Base-by-base conservation (phyloP, 1,140 invertebrate species). In the Acromyrmex charruanus region DNA sequence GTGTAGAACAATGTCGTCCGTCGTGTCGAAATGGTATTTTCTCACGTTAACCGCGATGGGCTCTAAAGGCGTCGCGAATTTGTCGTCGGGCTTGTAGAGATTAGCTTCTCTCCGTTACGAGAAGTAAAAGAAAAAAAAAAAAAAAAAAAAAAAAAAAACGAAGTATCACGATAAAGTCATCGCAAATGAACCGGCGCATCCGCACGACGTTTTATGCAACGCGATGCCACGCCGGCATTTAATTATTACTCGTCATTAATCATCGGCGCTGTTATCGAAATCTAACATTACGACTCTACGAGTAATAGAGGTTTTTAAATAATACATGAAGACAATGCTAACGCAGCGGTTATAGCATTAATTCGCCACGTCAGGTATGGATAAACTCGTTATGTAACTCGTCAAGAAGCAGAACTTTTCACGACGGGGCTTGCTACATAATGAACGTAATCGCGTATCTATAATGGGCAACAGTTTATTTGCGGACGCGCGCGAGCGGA, bases 401-500 rank as follows among this genome's bases (percentile, higher is more conserved):
- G 72, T 21, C 49, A 53, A 58, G 55, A 6, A 66, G 4, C n/a
- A 71, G 35, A 55, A 85, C 53, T 59, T 69, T 86, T 77, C 65
- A 31, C 77, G 77, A 82, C 84, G 85, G 31, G 39, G 21, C 77
- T 86, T 59, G 44, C 69, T 55, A n/a, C 72, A 74, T 81, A 74
- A 77, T 74, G 59, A 1, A 74, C 53, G 84, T 68, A 89, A 90
- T 89, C 66, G 85, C 66, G 12, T 16, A 55, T 21, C 77, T 85
- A 63, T 88, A 88, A 90, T 87, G 86, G 88, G 59, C 75, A 68
- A 86, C 39, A 65, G 10, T 58, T 72, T 82, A 81, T 88, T 90
- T 61, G 69, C 59, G 77, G 61, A 63, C 71, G 66, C 71, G 81
- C 75, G 89, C 53, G 51, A 63, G 44, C 51, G 74, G 49, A 58